Evolutionary conservation across 2,113 vertebrate genomes (phyloP).

Genomic region (Geococcyx californianus): DNA sequence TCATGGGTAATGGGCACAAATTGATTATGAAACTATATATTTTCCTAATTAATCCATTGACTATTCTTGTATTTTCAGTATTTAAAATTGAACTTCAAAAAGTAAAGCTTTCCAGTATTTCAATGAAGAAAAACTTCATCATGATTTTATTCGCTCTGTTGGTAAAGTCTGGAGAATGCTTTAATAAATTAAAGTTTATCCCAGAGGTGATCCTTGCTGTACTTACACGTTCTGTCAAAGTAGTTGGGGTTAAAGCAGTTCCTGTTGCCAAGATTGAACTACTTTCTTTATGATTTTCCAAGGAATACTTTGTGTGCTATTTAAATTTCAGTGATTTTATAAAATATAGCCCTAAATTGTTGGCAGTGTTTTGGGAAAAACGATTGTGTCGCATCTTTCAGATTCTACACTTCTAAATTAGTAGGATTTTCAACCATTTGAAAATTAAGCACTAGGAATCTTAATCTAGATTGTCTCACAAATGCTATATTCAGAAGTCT

Average conservation of each 20-base stretch:
- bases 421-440: background rate
- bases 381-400: background rate
- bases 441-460: background rate
- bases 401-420: background rate
- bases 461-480: background rate
- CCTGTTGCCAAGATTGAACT: background rate
- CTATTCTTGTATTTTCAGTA: background rate
- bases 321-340: background rate
- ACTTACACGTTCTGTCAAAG: background rate
- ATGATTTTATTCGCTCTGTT: background rate
- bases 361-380: background rate
- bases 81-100: background rate
- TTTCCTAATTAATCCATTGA: background rate
- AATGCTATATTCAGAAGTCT: background rate
- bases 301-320: background rate
- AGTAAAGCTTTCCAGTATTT: background rate
- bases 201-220: background rate
- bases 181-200: background rate
- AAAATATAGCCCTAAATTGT: background rate
- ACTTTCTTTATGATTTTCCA: background rate
- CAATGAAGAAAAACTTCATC: background rate
- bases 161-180: background rate
- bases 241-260: background rate
- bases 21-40: background rate
- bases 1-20: background rate